Base-by-base conservation (phyloP, 2,888 invertebrate species). In the Heteropelma amictum region DNA sequence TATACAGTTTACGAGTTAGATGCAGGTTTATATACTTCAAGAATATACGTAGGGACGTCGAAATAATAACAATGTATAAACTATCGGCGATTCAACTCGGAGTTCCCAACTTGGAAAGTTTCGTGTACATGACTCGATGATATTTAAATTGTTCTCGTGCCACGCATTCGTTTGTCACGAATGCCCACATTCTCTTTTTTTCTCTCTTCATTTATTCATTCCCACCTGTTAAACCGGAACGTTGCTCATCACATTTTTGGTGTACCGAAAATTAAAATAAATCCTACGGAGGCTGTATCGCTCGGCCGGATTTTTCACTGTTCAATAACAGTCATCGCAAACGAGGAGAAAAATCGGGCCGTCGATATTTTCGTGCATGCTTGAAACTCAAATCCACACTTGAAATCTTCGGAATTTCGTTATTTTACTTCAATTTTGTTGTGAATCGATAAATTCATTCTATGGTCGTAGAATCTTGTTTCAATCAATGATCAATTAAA, bases 21-120 rank as follows among this genome's bases (percentile, higher is more conserved):
- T 33, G 30, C 8, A 49, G 33, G 60, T 45, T 58, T 35, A 8
- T 35, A 68, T 35, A 38, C 23, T n/a, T 10, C 33, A 28, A 17
- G 38, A n/a, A 7, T 26, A 54, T 33, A 23, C 12, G 14, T 30
- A 35, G n/a, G n/a, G n/a, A n/a, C 10, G 14, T 23, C 45, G 26
- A n/a, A 42, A 65, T 65, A 47, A 70, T 65, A 4, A 65, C 12
- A 54, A 54, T 45, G 40, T 68, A 53, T 28, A 53, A n/a, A n/a
- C n/a, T 53, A 54, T 70, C 38, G 53, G 45, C 47, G n/a, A 35
- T 35, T 49, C 23, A 3, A 19, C 21, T 68, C 35, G 26, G 19
- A 51, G 53, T 65, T 21, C 30, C 54, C 47, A 35, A 58, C 35
- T 69, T 74, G 7, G 38, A 65, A 70, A 60, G 45, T 69, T 69